These are phyloP conservation scores for Lagopus muta DNA, from an alignment of 2,113 vertebrate species.

Conservation along the genomic window DNA sequence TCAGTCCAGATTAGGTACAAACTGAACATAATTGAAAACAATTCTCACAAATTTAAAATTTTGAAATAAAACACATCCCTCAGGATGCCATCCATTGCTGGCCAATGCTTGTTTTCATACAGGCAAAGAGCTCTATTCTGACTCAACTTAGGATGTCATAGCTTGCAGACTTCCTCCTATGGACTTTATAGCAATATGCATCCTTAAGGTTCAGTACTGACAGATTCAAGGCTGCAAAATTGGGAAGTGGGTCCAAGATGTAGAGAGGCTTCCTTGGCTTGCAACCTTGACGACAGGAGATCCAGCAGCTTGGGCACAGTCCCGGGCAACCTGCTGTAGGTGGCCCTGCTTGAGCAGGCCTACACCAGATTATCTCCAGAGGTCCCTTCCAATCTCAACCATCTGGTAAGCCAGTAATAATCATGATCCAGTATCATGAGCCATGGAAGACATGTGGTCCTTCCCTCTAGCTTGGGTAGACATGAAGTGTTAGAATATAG, in stretches of 20 bases:
- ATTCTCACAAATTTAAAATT: neutral
- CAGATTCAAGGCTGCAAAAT: neutral
- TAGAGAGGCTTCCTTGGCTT: neutral
- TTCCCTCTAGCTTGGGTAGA: neutral
- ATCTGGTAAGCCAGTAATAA: neutral
- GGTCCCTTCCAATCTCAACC: neutral
- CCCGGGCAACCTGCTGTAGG: neutral
- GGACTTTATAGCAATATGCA: neutral
- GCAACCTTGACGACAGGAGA: neutral
- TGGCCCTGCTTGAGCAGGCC: neutral
- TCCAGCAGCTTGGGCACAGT: neutral
- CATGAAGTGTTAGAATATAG: neutral
- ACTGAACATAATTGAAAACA: neutral
- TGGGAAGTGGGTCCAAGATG: neutral
- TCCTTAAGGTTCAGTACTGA: neutral
- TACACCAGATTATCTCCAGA: neutral
- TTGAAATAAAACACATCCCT: neutral
- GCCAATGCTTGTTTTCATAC: neutral
- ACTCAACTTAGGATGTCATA: fast-evolving
- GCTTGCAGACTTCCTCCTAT: neutral
- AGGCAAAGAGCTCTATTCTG: neutral
- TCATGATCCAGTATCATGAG: neutral
- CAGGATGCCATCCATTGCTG: neutral
- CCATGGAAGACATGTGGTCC: fast-evolving
- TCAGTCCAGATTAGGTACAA: neutral